Conservation (phyloP, 2,888 invertebrate species). For the Ischnura elegans region DNA sequence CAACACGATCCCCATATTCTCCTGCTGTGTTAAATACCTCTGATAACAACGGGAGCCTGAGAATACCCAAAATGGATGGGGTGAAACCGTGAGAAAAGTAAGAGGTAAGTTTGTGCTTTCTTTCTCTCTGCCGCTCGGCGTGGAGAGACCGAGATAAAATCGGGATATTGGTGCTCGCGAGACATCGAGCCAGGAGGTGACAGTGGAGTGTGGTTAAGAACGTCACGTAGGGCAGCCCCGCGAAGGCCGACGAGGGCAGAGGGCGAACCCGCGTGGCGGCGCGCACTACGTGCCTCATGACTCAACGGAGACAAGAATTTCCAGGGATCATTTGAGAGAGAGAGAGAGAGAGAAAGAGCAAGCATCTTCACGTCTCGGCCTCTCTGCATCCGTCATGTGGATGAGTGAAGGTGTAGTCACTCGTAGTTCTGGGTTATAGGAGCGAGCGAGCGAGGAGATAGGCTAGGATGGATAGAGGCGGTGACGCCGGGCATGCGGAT, state of each 20-base stretch:
- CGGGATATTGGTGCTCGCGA: constrained; percentile 60
- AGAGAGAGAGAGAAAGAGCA: no score
- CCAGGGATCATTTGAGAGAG: constrained; percentile 62
- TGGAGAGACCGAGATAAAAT: constrained; percentile 40
- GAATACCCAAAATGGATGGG: not conserved
- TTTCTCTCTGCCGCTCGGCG: not conserved
- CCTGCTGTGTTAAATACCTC: not conserved
- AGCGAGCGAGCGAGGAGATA: not conserved
- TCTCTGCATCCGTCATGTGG: not conserved
- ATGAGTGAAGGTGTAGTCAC: not conserved
- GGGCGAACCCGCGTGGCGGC: constrained; percentile 54
- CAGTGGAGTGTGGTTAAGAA: constrained; percentile 62
- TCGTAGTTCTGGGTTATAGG: not conserved
- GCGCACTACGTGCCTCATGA: constrained; percentile 27
- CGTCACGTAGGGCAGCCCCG: constrained; percentile 29
- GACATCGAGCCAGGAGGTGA: constrained; percentile 64
- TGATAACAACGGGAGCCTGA: not conserved
- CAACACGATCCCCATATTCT: no score
- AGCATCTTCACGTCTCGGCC: not conserved
- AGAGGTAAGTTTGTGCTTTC: not conserved
- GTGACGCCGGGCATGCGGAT: constrained; percentile 38
- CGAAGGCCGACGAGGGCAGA: constrained; percentile 16
- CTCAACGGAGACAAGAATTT: constrained; percentile 56
- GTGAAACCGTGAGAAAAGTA: constrained; percentile 18
- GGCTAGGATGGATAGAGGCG: constrained; percentile 17